Conservation (phyloP, 2,797 vertebrate species). For the Sardinella longiceps region DNA sequence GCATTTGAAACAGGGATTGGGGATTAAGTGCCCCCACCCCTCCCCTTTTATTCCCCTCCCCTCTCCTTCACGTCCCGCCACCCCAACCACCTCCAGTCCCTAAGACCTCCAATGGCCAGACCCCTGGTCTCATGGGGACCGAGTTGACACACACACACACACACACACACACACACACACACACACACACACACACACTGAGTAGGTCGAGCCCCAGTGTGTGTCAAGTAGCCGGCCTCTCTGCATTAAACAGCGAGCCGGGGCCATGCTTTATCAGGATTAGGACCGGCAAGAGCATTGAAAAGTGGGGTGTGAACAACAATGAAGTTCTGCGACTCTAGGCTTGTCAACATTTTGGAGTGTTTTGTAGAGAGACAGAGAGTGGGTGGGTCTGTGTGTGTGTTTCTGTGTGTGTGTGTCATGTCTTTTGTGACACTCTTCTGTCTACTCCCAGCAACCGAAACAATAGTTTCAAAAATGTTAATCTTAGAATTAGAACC, state of each 20-base stretch:
- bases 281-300: background rate
- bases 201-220: background rate
- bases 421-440: constrained; percentile 28
- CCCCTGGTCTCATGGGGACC: background rate
- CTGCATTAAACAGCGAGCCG: constrained; percentile 22
- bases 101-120: background rate
- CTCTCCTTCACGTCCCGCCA: constrained; percentile 35
- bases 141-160: background rate
- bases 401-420: constrained; percentile 29
- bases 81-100: background rate
- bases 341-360: background rate
- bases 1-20: constrained; percentile 68
- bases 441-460: background rate
- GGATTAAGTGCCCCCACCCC: constrained; percentile 63
- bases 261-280: background rate
- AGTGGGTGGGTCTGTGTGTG: too few relatives aligned
- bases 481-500: background rate
- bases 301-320: background rate
- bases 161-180: background rate
- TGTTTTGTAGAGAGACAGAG: too few relatives aligned
- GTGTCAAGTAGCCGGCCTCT: constrained; percentile 23
- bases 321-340: background rate
- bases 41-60: constrained; percentile 41
- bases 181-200: background rate
- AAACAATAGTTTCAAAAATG: background rate